Conservation (phyloP, 2,797 vertebrate species). For the Rhincodon typus region DNA sequence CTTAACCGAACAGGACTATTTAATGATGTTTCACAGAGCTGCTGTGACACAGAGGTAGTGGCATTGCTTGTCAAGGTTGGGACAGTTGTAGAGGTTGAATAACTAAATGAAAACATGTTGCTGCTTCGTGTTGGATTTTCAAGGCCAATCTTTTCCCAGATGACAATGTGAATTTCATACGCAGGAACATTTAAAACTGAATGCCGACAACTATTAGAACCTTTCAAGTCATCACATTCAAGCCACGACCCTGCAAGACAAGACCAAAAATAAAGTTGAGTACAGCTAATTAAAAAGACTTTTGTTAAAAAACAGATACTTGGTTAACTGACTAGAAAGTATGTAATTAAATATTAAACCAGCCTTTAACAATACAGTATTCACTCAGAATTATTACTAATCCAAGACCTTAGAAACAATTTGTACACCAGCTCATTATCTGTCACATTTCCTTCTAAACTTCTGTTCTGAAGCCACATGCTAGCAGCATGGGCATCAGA, state of each 20-base stretch:
- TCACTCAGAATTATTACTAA: background rate
- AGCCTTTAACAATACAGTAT: too few species aligned
- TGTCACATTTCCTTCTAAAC: background rate
- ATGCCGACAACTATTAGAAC: slow-evolving; percentile 56
- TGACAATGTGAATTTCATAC: slow-evolving; percentile 73
- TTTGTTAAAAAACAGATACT: background rate
- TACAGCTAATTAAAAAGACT: background rate
- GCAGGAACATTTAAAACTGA: slow-evolving; percentile 61
- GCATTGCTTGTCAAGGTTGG: background rate
- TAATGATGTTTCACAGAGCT: background rate
- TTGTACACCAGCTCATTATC: background rate
- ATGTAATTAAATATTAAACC: too few species aligned
- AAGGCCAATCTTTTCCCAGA: slow-evolving; percentile 68
- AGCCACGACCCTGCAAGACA: slow-evolving; percentile 71
- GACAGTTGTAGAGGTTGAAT: background rate
- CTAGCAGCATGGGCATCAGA: background rate
- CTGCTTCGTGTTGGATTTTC: background rate
- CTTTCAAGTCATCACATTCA: slow-evolving; percentile 81
- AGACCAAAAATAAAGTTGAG: slow-evolving; percentile 41
- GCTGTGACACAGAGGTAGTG: background rate
- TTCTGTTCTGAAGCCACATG: background rate
- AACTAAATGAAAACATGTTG: background rate
- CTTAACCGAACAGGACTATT: background rate
- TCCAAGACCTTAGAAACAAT: background rate
- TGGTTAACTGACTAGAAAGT: background rate